Evolutionary conservation across 2,888 invertebrate species (phyloP), one percentile per base, ranked within the genome.

Genomic region (Trissoscelio sp.): DNA sequence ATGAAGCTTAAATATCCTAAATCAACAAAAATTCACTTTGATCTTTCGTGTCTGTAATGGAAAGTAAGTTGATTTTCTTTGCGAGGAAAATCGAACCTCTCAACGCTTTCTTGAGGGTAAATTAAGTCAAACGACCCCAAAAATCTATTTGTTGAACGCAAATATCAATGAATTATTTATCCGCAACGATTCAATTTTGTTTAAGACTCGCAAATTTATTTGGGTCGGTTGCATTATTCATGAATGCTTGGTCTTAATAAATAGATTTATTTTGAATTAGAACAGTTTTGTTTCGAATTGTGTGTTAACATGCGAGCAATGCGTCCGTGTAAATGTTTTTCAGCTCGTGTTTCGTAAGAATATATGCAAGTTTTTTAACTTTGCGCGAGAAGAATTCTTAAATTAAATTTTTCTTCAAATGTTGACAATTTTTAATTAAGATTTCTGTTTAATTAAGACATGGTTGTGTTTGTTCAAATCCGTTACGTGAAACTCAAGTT

Each of bases 111-210:
- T 1, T 18, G 16, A 57, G 18, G 24, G 39, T 51, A 37, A 57
- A 70, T 70, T 58, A 48, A 70, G 48, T 58, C 70, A 55, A 73
- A 66, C 44, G 62, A 53, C 46, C n/a, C 34, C 28, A 55, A 64
- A 74, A 74, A 57, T 74, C 46, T 66, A 74, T 74, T 46, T 46
- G 74, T 66, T 48, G 39, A 11, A n/a, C 44, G 31, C 64, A 55
- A 74, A 74, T 74, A 66, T 48, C 57, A 14, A 66, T 74, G 64
- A 74, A 64, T 66, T 66, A 74, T 74, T 74, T 66, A 74, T 66
- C 22, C 20, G 42, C 37, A 20, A 24, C 20, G 28, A 22, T 34
- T 74, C 46, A 74, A 46, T 64, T 74, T 74, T 74, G 48, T 57
- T 46, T 39, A 34, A 64, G 57, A 37, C 22, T 24, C 28, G 53